phyloP scores from a whole-genome alignment of 2,888 invertebrate genomes.

The Xylophagus ater region DNA sequence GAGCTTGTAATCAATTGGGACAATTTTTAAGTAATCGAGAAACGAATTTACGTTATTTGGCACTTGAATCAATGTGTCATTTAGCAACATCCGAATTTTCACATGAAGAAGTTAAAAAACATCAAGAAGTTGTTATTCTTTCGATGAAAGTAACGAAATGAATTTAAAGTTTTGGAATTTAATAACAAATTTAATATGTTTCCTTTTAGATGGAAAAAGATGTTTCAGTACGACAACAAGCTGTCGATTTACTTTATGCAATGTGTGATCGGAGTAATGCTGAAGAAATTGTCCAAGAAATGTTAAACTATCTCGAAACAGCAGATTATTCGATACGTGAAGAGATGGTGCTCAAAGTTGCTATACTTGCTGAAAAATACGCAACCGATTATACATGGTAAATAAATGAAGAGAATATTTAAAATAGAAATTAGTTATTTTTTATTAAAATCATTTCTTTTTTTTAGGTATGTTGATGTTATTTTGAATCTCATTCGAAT shows the following conservation, averaged over 20 bases:
- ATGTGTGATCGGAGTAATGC: conserved; percentile 99
- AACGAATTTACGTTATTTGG: conserved; percentile 94
- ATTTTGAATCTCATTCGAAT: conserved; percentile 97
- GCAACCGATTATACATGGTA: conserved; percentile 99
- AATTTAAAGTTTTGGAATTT: conserved; percentile 1
- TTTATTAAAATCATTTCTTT: neutral
- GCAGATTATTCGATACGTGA: conserved; percentile 99
- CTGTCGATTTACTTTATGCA: conserved; percentile 95
- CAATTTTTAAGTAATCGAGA: conserved; percentile 96
- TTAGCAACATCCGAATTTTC: conserved; percentile 98
- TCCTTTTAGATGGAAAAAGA: conserved; percentile 83
- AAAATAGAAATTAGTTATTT: conserved; percentile 22
- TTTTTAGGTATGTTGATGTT: conserved; percentile 69
- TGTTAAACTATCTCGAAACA: conserved; percentile 97
- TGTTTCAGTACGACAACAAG: conserved; percentile 94
- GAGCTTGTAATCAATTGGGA: conserved; percentile 97
- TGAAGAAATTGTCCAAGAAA: conserved; percentile 98
- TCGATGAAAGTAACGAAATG: conserved; percentile 80
- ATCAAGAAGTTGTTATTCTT: conserved; percentile 97
- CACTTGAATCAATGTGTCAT: conserved; percentile 98
- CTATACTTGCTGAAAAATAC: conserved; percentile 98
- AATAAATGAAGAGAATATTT: no score
- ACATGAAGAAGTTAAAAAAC: conserved; percentile 99
- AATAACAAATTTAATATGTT: conserved; percentile 6
- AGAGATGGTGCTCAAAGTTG: conserved; percentile 99